These are phyloP conservation scores for Pipistrellus pygmaeus DNA, from an alignment of 2,797 vertebrate genomes.

Conservation along the genomic window DNA sequence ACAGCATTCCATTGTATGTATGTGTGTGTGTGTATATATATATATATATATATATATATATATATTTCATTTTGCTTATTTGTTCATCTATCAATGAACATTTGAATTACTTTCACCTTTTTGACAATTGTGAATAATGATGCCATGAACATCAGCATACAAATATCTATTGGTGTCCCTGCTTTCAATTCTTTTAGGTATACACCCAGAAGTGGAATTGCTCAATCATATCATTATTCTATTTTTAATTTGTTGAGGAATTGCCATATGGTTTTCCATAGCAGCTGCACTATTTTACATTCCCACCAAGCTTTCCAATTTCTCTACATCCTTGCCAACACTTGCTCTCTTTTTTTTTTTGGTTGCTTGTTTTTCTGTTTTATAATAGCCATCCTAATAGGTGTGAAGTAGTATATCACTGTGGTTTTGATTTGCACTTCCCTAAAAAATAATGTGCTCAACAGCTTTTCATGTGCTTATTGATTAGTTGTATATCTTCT, in stretches of 20 bases:
- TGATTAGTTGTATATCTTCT: neutral
- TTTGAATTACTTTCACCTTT: neutral
- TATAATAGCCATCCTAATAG: neutral
- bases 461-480: neutral
- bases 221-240: neutral
- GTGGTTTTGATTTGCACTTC: neutral
- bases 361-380: neutral
- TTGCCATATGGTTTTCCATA: neutral
- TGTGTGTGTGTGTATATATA: no score
- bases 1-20: neutral
- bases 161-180: neutral
- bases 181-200: neutral
- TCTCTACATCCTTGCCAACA: neutral
- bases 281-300: neutral
- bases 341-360: neutral
- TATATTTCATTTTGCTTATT: conserved; percentile 16
- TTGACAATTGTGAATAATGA: neutral
- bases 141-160: neutral
- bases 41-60: no score
- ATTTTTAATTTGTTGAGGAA: conserved; percentile 38
- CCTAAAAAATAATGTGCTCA: neutral
- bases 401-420: neutral
- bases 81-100: neutral
- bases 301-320: neutral
- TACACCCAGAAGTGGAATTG: neutral